A percentile compares a stretch with the other conserved stretches of the same genome.
Evolutionary conservation across 2,797 vertebrate genomes (phyloP).

Genomic region (Kryptolebias ocellatus): DNA sequence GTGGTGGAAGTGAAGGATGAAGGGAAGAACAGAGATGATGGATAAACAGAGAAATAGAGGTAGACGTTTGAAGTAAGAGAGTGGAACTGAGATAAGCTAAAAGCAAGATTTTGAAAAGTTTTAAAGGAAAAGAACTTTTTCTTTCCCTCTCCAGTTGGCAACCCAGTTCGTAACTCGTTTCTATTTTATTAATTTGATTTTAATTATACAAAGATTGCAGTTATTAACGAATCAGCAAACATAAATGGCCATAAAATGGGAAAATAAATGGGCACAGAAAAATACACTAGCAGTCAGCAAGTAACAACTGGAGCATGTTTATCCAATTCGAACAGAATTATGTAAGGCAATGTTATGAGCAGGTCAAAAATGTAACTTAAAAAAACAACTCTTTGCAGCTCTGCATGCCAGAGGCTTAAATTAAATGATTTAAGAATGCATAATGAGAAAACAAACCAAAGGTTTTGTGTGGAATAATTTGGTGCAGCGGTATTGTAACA

Average conservation of each 20-base stretch:
- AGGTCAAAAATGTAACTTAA: neutral
- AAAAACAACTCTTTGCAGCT: neutral
- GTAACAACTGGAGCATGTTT: too few species aligned
- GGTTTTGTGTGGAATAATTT: neutral
- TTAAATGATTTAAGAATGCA: neutral
- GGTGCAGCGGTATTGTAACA: neutral
- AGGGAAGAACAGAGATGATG: constrained; percentile 28
- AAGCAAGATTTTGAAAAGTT: constrained; percentile 18
- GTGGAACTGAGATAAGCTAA: constrained; percentile 18
- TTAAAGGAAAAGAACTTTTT: neutral
- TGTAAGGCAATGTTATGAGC: neutral
- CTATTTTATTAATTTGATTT: neutral
- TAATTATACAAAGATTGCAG: too few species aligned
- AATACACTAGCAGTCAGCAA: too few species aligned
- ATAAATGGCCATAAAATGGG: too few species aligned
- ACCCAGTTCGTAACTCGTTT: neutral
- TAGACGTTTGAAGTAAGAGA: constrained; percentile 10
- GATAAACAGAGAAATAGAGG: constrained; percentile 25
- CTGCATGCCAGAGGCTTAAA: neutral
- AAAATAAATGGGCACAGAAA: too few species aligned
- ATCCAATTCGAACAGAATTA: neutral
- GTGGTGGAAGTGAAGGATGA: constrained; percentile 22
- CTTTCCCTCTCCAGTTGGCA: neutral
- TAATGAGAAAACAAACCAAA: neutral
- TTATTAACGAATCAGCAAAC: too few species aligned